These are phyloP conservation scores for Argentina silus DNA, from an alignment of 2,797 vertebrate genomes.

Conservation along the genomic window DNA sequence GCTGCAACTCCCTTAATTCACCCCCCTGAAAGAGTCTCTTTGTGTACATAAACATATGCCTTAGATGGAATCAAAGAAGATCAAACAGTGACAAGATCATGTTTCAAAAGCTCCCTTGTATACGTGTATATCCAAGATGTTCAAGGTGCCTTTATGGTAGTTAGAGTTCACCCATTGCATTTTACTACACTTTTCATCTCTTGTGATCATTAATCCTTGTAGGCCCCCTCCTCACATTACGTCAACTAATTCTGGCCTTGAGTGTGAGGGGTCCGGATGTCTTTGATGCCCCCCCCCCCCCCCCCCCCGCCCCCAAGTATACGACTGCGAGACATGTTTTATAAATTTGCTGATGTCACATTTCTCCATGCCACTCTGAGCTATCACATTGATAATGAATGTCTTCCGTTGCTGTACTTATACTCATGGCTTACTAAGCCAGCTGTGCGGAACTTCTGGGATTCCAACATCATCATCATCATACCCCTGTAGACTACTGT, in stretches of 20 bases:
- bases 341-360: constrained; percentile 44
- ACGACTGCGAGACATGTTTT: constrained; percentile 28
- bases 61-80: background rate
- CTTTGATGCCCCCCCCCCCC: constrained; percentile 25
- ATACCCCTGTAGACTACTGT: too few species aligned
- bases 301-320: too few species aligned
- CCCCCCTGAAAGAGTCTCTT: background rate
- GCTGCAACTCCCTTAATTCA: background rate
- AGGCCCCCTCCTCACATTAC: background rate
- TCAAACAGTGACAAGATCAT: background rate
- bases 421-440: background rate
- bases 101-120: constrained; percentile 3
- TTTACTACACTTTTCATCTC: background rate
- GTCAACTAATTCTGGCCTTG: background rate
- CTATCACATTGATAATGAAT: constrained; percentile 47
- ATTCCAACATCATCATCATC: background rate
- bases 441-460: constrained; percentile 3
- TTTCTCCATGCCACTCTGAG: constrained; percentile 33
- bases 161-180: background rate
- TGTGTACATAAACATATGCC: constrained; percentile 8
- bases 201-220: background rate
- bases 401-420: constrained; percentile 30
- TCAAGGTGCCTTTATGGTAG: background rate
- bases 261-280: constrained; percentile 12
- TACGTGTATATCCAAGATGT: constrained; percentile 9